Evolutionary conservation across 1,140 invertebrate species (phyloP).

Genomic region (Meloidogyne exigua): DNA sequence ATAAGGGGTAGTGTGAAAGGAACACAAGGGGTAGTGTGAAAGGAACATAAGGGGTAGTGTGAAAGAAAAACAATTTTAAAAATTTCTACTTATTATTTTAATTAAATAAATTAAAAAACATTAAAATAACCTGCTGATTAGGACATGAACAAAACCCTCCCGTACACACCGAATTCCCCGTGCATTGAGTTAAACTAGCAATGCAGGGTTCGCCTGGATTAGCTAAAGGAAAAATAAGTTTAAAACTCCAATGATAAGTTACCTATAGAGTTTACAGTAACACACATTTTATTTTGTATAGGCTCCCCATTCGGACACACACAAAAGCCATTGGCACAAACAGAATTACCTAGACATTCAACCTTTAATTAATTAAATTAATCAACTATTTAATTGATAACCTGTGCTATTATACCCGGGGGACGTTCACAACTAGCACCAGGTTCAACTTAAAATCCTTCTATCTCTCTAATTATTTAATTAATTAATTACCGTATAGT

Average conservation of each 20-base stretch:
- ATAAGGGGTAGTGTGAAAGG: background rate
- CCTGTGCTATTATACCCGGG: background rate
- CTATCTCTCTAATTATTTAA: too few species aligned
- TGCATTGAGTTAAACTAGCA: constrained; percentile 40
- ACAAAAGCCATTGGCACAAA: constrained; percentile 52
- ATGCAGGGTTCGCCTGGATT: constrained; percentile 46
- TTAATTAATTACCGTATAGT: constrained; percentile 45
- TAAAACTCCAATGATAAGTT: background rate
- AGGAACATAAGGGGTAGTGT: too few species aligned
- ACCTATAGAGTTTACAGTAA: constrained; percentile 51
- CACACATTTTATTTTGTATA: constrained; percentile 51
- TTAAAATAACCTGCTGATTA: constrained; percentile 26
- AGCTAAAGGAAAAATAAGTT: constrained; percentile 30
- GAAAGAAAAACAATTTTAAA: too few species aligned
- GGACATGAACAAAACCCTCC: constrained; percentile 43
- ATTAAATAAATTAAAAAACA: too few species aligned
- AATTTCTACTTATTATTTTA: too few species aligned
- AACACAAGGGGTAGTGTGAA: background rate
- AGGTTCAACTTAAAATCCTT: constrained; percentile 37
- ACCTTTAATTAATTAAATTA: background rate
- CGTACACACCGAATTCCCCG: constrained; percentile 36
- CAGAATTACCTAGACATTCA: constrained; percentile 43
- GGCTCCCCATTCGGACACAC: constrained; percentile 49
- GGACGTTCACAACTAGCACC: constrained; percentile 39
- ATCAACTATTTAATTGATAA: background rate